Evolutionary conservation across 2,113 vertebrate genomes (phyloP), one percentile per base, ranked within the genome.

Genomic region (Phycodurus eques): DNA sequence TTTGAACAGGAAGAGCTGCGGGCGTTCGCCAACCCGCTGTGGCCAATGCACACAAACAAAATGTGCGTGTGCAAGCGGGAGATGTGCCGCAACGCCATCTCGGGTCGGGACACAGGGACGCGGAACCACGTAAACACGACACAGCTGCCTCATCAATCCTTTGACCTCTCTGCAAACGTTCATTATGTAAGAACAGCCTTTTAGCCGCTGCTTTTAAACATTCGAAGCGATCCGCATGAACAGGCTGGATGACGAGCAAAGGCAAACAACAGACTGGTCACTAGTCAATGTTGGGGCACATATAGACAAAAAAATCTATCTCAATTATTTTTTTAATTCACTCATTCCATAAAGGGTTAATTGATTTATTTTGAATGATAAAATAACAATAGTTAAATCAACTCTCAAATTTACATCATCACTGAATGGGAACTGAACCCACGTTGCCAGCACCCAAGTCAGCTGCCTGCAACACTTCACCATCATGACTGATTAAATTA

Each of bases 11-110:
- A 85, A 90, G 92, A 93, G 90, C 92, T 92, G 93, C 83, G 83
- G 83, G 76, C 79, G 78, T 81, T 76, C 68, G 82, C 75, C 51
- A 76, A 84, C 90, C 84, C 84, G 86, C 91, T 88, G 90, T 46
- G 88, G 71, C 81, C 87, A 87, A 91, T 90, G 89, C 77, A 92
- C 86, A 92, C 92, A 93, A 93, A 92, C 91, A 93, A 76, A 39
- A 81, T 77, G 70, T 82, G 67, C 75, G 89, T 59, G 67, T 75
- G 81, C 86, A 84, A 85, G 88, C 80, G 80, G 86, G 77, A 62
- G 77, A 85, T 88, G 72, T 90, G 70, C 80, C 88, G 66, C 91
- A 91, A 88, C 72, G 62, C 59, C 73, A 83, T 85, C 85, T 83
- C 57, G 71, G 84, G 85, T 88, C 79, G 56, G 65, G 56, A 75